phyloP scores from a whole-genome alignment of 2,113 vertebrate species.

The Cryptomyrus ogoouensis region DNA sequence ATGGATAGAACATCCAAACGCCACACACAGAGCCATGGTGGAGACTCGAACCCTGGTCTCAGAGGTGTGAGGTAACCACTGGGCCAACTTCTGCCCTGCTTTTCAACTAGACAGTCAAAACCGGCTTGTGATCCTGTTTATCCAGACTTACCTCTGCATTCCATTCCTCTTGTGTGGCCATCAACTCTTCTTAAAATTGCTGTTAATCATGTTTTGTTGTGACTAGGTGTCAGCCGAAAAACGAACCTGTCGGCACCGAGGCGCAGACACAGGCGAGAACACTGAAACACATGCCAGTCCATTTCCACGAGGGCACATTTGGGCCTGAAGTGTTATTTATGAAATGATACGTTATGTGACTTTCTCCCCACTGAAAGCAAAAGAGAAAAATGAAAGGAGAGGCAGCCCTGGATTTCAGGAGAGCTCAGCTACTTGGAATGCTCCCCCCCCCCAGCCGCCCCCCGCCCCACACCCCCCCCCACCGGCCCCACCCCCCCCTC shows the following conservation, averaged over 20 bases:
- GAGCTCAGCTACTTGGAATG: slow-evolving; percentile 39
- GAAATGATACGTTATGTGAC: not conserved
- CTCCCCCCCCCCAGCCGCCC: slow-evolving; percentile 39
- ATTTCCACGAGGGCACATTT: not conserved
- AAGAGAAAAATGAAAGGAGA: not conserved
- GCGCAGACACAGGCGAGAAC: not conserved
- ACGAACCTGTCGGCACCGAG: not conserved
- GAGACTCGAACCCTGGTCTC: not conserved
- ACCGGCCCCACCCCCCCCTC: too few species aligned
- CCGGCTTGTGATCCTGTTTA: not conserved
- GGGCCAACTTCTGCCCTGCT: not conserved
- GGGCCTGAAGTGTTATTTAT: not conserved
- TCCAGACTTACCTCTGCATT: not conserved
- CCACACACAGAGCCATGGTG: not conserved
- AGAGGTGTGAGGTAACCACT: not conserved
- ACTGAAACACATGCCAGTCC: not conserved
- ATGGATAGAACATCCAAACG: not conserved
- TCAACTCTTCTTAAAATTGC: not conserved
- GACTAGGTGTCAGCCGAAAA: not conserved
- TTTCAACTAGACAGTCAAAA: not conserved
- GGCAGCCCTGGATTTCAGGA: not conserved
- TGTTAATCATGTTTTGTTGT: not conserved
- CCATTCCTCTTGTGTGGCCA: not conserved
- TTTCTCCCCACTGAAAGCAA: not conserved
- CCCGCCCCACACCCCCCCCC: too few species aligned